phyloP scores from a whole-genome alignment of 1,140 invertebrate species.

The Triops longicaudatus region DNA sequence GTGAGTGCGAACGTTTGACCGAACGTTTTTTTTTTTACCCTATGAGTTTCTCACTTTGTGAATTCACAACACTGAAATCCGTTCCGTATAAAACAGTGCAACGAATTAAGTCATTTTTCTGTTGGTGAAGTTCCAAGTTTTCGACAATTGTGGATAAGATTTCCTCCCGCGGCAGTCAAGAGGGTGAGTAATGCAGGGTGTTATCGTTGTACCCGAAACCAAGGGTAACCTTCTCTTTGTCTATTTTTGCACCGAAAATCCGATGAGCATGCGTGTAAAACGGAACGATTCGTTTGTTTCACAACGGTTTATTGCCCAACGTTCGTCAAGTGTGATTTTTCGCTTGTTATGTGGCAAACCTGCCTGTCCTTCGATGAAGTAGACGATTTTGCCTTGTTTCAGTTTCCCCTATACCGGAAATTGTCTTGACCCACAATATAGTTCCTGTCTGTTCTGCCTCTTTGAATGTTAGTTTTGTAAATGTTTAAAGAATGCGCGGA shows the following conservation, averaged over 20 bases:
- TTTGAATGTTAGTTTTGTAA: not conserved
- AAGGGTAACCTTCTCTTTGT: constrained; percentile 8
- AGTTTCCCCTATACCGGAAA: too few species aligned
- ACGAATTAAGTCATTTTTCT: not conserved
- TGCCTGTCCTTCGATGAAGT: too few species aligned
- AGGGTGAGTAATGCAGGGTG: constrained; percentile 14
- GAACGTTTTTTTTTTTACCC: not conserved
- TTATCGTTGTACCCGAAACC: constrained; percentile 2
- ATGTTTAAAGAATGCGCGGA: not conserved
- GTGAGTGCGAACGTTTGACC: not conserved
- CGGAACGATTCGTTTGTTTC: not conserved
- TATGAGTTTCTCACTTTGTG: not conserved
- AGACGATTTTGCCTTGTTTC: too few species aligned
- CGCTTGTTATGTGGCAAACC: not conserved
- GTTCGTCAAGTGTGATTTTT: not conserved
- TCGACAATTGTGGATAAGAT: not conserved
- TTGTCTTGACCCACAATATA: too few species aligned
- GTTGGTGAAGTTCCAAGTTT: not conserved
- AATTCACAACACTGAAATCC: not conserved
- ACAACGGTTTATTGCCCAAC: not conserved
- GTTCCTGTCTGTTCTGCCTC: not conserved
- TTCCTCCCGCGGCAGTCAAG: not conserved
- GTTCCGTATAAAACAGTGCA: not conserved
- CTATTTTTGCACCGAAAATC: not conserved
- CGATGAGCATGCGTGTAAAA: constrained; percentile 2